These are phyloP conservation scores for Rotaria macrura DNA, from an alignment of 2,888 invertebrate species.

Conservation along the genomic window DNA sequence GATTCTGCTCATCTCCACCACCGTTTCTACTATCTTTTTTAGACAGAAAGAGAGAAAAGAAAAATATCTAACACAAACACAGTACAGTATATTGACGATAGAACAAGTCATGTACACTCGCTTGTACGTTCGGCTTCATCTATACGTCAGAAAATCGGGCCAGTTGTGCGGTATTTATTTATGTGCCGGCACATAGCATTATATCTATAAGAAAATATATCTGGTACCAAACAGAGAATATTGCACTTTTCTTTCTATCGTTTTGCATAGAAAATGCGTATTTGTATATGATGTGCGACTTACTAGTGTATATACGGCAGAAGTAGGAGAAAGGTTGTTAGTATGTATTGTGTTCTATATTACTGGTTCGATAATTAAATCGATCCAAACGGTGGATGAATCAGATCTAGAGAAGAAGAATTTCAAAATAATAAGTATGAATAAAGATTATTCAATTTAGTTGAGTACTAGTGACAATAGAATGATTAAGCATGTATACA, in stretches of 20 bases:
- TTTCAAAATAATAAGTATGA: not conserved
- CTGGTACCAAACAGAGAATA: not conserved
- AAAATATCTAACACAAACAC: not conserved
- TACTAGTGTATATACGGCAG: not conserved
- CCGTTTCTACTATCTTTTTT: not conserved
- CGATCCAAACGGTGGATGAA: not conserved
- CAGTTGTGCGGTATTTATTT: not conserved
- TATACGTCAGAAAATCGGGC: not conserved
- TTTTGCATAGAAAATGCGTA: not conserved
- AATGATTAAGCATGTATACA: not conserved
- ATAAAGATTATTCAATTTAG: not conserved
- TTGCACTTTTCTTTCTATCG: not conserved
- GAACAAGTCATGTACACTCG: not conserved
- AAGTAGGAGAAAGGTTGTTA: not conserved
- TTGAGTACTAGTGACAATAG: not conserved
- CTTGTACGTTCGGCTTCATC: not conserved
- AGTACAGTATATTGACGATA: not conserved
- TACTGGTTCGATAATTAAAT: not conserved
- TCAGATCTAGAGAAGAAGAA: not conserved
- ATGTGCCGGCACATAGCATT: not conserved
- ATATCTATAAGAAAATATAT: not conserved
- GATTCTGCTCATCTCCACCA: not conserved
- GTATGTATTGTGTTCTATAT: not conserved
- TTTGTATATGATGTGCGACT: not conserved
- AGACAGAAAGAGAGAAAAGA: not conserved